Base-by-base conservation (phyloP, 1,140 invertebrate genomes). In the Cherax quadricarinatus region DNA sequence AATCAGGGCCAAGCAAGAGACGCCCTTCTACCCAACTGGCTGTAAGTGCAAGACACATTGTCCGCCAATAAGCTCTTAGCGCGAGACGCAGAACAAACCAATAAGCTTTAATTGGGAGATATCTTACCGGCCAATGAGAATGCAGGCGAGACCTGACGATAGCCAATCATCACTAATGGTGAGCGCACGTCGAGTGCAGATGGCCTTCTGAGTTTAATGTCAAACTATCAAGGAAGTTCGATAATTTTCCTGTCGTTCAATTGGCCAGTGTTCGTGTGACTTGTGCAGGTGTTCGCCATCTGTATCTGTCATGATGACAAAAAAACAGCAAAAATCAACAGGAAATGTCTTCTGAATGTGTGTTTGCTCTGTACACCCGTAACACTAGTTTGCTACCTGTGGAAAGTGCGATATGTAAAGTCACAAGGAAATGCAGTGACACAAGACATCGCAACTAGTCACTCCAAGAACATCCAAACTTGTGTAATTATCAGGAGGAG, bases 51-150 rank as follows among this genome's bases (percentile, higher is more conserved):
- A 30, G 24, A n/a, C 24, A 75, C 70, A 75, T 30, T 75, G 70
- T 75, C 70, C 70, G 70, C 70, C 70, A 75, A 75, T 75, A 75
- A 30, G 70, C 24, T 24, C 24, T 30, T 30, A 75, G 70, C 18
- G 24, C 70, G 70, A 75, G 70, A 75, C 70, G 18, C 24, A 6
- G 70, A 7, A 12, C 70, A 75, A 30, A 75, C 70, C 70, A 75
- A 30, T 75, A 75, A 75, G 70, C 70, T 24, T 75, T 75, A 75
- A 75, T 75, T 75, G 70, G 70, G 70, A 24, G 70, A 75, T 75
- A 75, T 75, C 70, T 75, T 75, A 75, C 24, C 5, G n/a, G 70
- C 70, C 70, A 75, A 75, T 75, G 70, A 75, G 70, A 75, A 24
- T 5, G 70, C n/a, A 24, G 70, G n/a, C n/a, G 70, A 75, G 70